Percentiles rank a stretch among this genome's conserved stretches.
These are phyloP conservation scores for Brachyalestes nurse DNA, from an alignment of 2,797 vertebrate species.

Conservation along the genomic window DNA sequence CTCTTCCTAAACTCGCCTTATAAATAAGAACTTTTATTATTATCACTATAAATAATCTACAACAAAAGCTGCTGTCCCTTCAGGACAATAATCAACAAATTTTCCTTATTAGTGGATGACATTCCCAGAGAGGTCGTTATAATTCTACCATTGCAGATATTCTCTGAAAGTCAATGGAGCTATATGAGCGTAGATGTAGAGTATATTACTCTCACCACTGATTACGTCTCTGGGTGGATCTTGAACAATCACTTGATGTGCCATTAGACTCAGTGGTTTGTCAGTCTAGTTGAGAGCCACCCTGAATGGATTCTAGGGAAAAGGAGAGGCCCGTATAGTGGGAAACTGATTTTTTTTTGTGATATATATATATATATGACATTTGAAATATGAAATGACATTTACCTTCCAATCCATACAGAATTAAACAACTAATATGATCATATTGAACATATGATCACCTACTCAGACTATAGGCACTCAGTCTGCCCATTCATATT, in stretches of 20 bases:
- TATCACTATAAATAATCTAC: background rate
- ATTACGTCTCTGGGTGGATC: conserved; percentile 13
- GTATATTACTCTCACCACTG: background rate
- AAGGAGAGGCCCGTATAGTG: too few relatives aligned
- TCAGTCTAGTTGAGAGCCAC: background rate
- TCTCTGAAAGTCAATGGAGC: background rate
- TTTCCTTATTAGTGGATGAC: background rate
- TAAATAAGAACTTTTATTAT: too few relatives aligned
- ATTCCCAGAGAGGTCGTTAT: background rate
- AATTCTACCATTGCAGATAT: background rate
- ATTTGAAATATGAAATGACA: background rate
- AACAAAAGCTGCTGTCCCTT: background rate
- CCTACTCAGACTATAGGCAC: too few relatives aligned
- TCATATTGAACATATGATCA: too few relatives aligned
- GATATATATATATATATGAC: too few relatives aligned
- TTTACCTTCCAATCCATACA: too few relatives aligned
- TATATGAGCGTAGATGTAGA: background rate
- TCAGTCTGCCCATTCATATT: too few relatives aligned
- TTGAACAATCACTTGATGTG: conserved; percentile 16
- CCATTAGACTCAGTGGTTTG: background rate
- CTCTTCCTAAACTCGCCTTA: too few relatives aligned
- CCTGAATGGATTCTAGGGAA: background rate
- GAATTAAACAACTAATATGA: too few relatives aligned
- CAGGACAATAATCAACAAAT: background rate
- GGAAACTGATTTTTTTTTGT: background rate